Base-by-base conservation (phyloP, 2,113 vertebrate species). In the Myotis yumanensis region DNA sequence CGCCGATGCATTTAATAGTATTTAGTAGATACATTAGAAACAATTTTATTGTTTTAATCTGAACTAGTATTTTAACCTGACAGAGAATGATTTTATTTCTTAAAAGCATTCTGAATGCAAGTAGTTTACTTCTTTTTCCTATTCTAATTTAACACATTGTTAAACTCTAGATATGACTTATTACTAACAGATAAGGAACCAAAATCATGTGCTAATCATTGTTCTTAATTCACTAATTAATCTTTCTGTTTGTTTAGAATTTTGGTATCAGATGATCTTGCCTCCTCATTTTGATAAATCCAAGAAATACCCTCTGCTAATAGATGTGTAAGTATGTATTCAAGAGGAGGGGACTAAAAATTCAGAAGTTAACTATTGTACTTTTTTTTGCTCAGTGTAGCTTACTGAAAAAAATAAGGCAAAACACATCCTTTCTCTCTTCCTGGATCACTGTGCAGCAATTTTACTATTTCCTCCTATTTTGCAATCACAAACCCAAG, bases 221-320 rank as follows among this genome's bases (percentile, higher is more conserved):
- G 64, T 80, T 96, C 73, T 91, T 90, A 64, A 77, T 62, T 89
- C 57, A 72, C 88, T 96, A 93, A 96, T 93, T 89, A 90, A 66
- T 79, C 32, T 69, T 94, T 96, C 57, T 94, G 73, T 98, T 92
- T 84, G 93, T 98, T 91, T 97, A 99, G 99, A 99, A 91, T 98
- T 99, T 93, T 99, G 99, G 99, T 99, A 99, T 98, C 98, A 99
- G 97, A 99, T 99, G 99, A 99, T 99, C 98, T 87, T 99, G 59
- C 99, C 99, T 93, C 99, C 99, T 46, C 98, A 98, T 98, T 99
- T 99, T 62, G 98, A 99, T 97, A 95, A 98, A 95, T 98, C 98
- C 81, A 99, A 99, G 98, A 99, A 99, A 96, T 99, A 99, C 95
- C 99, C 99, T 96, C 98, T 99, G 77, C 99, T 99, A 20, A 98